Percentiles rank a stretch among this genome's conserved stretches.
These are phyloP conservation scores for Apotomis turbidana DNA, from an alignment of 2,888 invertebrate species.

Conservation along the genomic window DNA sequence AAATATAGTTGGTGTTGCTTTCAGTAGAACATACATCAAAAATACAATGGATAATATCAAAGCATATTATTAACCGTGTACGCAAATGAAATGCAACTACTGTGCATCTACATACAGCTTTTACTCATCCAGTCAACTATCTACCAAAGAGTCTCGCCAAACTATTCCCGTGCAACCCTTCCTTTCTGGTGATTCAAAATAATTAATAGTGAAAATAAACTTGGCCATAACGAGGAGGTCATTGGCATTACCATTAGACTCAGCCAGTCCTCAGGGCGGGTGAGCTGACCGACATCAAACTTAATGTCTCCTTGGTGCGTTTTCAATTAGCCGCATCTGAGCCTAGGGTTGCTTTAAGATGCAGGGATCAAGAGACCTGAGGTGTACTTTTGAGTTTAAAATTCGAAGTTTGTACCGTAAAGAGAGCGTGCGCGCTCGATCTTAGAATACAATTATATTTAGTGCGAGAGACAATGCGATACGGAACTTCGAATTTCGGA, in stretches of 20 bases:
- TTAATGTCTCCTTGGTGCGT: slow-evolving; percentile 60
- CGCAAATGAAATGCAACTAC: not conserved
- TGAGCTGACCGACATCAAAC: slow-evolving; percentile 66
- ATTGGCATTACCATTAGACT: slow-evolving; percentile 61
- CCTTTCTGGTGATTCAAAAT: slow-evolving; percentile 34
- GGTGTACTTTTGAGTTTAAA: not conserved
- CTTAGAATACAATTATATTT: too few species aligned
- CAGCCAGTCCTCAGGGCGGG: slow-evolving; percentile 46
- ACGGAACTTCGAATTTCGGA: too few species aligned
- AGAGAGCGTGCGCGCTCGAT: too few species aligned
- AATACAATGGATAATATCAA: too few species aligned
- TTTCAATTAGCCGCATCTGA: slow-evolving; percentile 72
- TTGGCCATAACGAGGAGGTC: slow-evolving; percentile 48
- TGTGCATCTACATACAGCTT: not conserved
- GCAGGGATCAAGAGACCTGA: slow-evolving; percentile 40
- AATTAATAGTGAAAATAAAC: slow-evolving; percentile 38
- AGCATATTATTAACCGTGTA: too few species aligned
- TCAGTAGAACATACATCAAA: too few species aligned
- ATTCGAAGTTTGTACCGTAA: too few species aligned
- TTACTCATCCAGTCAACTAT: not conserved
- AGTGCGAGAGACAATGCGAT: too few species aligned
- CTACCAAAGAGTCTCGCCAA: not conserved
- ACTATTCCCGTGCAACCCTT: slow-evolving; percentile 26
- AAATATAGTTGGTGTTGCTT: too few species aligned
- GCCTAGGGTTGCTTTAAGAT: slow-evolving; percentile 58